Evolutionary conservation across 2,797 vertebrate species (phyloP).

Genomic region (Sebastes wilsoni): DNA sequence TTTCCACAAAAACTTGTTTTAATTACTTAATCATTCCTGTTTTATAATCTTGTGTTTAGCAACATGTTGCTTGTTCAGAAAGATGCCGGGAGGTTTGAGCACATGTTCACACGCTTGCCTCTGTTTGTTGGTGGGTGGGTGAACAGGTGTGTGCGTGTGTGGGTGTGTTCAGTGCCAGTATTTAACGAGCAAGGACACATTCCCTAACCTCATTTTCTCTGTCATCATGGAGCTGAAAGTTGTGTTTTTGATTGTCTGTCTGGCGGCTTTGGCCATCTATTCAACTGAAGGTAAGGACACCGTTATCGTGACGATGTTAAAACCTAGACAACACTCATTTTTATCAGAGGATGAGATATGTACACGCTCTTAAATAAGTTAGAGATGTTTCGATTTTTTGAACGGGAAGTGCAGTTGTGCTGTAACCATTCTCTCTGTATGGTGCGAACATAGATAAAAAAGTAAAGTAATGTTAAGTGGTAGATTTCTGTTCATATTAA

Average conservation of each 20-base stretch:
- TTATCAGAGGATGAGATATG: not conserved
- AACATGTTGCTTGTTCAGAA: not conserved
- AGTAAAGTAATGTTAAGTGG: not conserved
- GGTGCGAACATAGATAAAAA: not conserved
- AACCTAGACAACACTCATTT: not conserved
- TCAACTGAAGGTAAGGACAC: constrained; percentile 71
- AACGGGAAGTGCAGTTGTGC: not conserved
- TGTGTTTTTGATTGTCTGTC: constrained; percentile 38
- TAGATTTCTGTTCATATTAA: not conserved
- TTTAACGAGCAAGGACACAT: constrained; percentile 29
- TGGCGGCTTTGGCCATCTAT: constrained; percentile 58
- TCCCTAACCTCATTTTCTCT: not conserved
- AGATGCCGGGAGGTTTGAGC: not conserved
- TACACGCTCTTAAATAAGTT: not conserved
- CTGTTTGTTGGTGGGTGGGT: not conserved
- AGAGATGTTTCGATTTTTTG: not conserved
- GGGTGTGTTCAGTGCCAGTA: not conserved
- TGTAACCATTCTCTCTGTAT: not conserved
- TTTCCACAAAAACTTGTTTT: not conserved
- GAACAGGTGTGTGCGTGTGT: not conserved
- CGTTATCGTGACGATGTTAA: not conserved
- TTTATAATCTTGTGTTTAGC: not conserved
- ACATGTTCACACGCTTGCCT: not conserved
- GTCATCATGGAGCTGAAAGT: constrained; percentile 74
- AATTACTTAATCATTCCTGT: not conserved